Evolutionary conservation across 2,797 vertebrate species (phyloP).

Genomic region (Sandelia bainsii): DNA sequence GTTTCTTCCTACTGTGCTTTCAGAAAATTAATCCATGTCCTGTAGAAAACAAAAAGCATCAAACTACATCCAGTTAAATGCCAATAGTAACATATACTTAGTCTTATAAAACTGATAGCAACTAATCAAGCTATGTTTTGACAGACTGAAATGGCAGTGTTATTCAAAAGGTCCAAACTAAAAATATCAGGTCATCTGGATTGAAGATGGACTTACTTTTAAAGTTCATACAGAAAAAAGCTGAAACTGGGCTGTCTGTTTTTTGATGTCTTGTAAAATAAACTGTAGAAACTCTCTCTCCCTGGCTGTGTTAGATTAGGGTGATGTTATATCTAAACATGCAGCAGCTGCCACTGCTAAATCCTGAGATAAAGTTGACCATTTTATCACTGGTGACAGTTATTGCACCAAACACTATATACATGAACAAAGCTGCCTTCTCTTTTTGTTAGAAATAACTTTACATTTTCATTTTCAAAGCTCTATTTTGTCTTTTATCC

Average conservation of each 20-base stretch:
- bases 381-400: constrained; percentile 4
- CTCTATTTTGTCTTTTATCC: too few species aligned
- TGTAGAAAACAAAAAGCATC: neutral
- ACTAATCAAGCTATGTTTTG: neutral
- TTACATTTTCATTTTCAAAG: neutral
- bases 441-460: neutral
- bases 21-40: neutral
- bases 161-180: neutral
- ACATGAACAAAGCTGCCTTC: neutral
- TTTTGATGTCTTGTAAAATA: neutral
- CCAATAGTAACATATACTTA: neutral
- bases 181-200: neutral
- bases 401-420: neutral
- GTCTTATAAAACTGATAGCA: neutral
- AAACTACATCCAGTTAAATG: neutral
- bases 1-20: neutral
- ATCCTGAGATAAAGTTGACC: constrained; percentile 14
- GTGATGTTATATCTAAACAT: constrained; percentile 13
- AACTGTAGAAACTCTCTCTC: constrained; percentile 5
- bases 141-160: neutral
- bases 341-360: constrained; percentile 17
- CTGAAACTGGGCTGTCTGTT: neutral
- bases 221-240: neutral
- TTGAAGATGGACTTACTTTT: neutral
- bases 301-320: constrained; percentile 1